Evolutionary conservation across 2,888 invertebrate species (phyloP).

Genomic region (Eupithecia pulchellata): DNA sequence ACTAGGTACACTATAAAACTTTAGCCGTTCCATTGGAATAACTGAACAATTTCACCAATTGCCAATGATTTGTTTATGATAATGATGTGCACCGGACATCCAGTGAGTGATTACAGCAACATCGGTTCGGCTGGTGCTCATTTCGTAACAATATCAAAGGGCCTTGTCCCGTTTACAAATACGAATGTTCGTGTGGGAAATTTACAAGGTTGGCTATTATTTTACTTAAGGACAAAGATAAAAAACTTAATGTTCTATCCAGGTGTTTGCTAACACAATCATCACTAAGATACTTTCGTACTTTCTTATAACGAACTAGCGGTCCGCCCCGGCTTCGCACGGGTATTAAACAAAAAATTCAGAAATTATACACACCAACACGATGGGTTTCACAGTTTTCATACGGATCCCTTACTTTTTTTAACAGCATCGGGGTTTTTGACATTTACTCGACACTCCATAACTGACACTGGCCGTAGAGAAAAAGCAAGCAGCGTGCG

Average conservation of each 20-base stretch:
- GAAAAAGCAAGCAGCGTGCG: too few relatives aligned
- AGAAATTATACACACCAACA: too few relatives aligned
- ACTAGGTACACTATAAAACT: background rate
- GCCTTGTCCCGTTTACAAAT: conserved; percentile 22
- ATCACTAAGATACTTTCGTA: too few relatives aligned
- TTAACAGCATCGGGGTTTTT: too few relatives aligned
- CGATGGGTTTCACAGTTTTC: too few relatives aligned
- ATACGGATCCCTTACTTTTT: too few relatives aligned
- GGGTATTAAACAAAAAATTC: too few relatives aligned
- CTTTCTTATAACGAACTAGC: too few relatives aligned
- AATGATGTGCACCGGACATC: conserved; percentile 34
- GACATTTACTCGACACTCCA: too few relatives aligned
- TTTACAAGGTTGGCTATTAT: background rate
- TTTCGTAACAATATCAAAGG: conserved; percentile 21
- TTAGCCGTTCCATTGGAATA: background rate
- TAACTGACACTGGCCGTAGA: too few relatives aligned
- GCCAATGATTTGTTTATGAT: conserved; percentile 24
- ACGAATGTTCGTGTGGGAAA: conserved; percentile 28
- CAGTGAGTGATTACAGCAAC: conserved; percentile 24
- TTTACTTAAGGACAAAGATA: background rate
- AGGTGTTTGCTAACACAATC: background rate
- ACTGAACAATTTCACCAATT: conserved; percentile 19
- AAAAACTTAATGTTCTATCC: background rate
- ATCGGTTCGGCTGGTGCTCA: conserved; percentile 15
- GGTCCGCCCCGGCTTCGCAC: too few relatives aligned